These are phyloP conservation scores for Eucera pruinosa DNA, from an alignment of 2,888 invertebrate species.

Conservation along the genomic window DNA sequence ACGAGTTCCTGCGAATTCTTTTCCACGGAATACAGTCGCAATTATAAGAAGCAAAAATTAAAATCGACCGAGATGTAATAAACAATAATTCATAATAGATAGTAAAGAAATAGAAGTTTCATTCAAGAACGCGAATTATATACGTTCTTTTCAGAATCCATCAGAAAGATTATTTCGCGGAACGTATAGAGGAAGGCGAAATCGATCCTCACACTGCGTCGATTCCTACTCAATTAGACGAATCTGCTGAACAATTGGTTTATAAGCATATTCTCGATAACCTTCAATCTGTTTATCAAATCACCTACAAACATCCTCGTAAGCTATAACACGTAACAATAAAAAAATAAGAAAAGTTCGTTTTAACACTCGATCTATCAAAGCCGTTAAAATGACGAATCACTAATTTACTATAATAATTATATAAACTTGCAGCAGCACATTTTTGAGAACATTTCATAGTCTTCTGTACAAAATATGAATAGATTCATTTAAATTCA, in stretches of 20 bases:
- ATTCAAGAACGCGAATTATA: background rate
- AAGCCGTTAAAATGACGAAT: no score
- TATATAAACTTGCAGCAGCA: no score
- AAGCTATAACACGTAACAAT: conserved; percentile 27
- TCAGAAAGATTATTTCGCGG: conserved; percentile 63
- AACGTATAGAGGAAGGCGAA: conserved; percentile 67
- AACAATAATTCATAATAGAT: background rate
- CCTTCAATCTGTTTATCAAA: conserved; percentile 66
- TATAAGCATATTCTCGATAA: conserved; percentile 68
- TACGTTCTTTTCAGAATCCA: conserved; percentile 11
- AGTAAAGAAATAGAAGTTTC: background rate
- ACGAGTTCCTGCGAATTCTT: conserved; percentile 56
- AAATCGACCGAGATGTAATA: conserved; percentile 66
- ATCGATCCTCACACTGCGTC: conserved; percentile 66
- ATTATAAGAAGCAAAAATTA: conserved; percentile 62
- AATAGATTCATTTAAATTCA: no score
- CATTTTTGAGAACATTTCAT: no score
- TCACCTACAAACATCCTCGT: conserved; percentile 66
- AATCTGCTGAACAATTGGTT: conserved; percentile 64
- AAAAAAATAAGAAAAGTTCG: no score
- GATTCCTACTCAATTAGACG: conserved; percentile 59
- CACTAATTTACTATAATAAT: no score
- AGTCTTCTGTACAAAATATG: no score
- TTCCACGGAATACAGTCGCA: conserved; percentile 71
- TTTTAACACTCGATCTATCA: no score